Percentiles rank a stretch among this genome's conserved stretches.
phyloP scores from a whole-genome alignment of 2,113 vertebrate genomes.

The Manacus vitellinus region DNA sequence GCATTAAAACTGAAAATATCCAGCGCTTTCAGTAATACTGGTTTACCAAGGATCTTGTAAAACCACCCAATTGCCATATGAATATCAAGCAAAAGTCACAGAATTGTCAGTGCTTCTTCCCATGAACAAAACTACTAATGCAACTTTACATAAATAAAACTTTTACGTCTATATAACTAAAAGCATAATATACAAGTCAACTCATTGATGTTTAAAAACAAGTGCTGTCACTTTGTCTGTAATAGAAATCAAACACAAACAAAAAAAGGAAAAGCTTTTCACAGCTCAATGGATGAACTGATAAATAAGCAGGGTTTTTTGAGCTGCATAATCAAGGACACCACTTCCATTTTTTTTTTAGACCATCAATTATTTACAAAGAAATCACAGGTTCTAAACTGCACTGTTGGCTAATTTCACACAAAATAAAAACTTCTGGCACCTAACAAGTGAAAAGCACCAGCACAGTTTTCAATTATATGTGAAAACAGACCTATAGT shows the following conservation, averaged over 20 bases:
- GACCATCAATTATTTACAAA: neutral
- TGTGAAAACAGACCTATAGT: neutral
- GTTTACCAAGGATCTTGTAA: neutral
- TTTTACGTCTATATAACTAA: neutral
- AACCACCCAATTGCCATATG: rapidly evolving
- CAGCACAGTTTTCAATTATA: neutral
- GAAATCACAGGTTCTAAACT: neutral
- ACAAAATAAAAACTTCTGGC: neutral
- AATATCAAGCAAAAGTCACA: neutral
- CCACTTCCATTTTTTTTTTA: neutral
- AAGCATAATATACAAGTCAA: neutral
- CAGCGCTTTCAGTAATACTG: rapidly evolving
- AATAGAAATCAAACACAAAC: neutral
- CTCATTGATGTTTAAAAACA: neutral
- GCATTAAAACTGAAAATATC: neutral
- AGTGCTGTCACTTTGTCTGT: neutral
- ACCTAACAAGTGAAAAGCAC: neutral
- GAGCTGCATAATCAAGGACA: neutral
- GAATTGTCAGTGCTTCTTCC: neutral
- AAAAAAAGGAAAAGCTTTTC: neutral
- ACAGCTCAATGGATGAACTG: neutral
- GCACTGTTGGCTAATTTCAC: neutral
- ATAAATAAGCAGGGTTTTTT: rapidly evolving
- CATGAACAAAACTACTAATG: neutral
- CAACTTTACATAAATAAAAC: neutral